Evolutionary conservation across 2,113 vertebrate genomes (phyloP).

Genomic region (Brienomyrus longianalis): DNA sequence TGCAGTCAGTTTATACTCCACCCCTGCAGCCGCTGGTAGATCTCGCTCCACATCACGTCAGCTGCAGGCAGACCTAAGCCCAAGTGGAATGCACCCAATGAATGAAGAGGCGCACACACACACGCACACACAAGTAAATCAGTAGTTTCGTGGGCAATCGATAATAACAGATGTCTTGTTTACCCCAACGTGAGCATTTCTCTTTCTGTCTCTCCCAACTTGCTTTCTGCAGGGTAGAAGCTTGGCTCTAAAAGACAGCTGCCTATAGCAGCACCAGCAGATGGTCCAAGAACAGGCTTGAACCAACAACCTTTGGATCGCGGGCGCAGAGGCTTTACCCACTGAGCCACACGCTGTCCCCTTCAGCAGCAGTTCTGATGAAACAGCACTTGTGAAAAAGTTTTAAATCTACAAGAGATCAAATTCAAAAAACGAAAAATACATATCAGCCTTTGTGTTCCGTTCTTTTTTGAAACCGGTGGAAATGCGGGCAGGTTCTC

Average conservation of each 20-base stretch:
- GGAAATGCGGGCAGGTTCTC: too few relatives aligned
- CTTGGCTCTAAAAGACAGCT: background rate
- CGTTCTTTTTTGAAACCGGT: too few relatives aligned
- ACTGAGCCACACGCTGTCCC: background rate
- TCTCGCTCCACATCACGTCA: too few relatives aligned
- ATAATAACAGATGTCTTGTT: background rate
- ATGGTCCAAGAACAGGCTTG: background rate
- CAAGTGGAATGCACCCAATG: background rate
- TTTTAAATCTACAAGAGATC: too few relatives aligned
- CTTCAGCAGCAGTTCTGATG: background rate
- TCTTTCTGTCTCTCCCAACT: fast-evolving
- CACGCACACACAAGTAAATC: background rate
- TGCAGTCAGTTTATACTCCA: too few relatives aligned
- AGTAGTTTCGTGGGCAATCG: background rate
- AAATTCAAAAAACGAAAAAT: too few relatives aligned
- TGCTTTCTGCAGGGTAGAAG: background rate
- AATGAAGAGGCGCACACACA: background rate
- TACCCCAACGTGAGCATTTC: background rate
- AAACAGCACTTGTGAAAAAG: background rate
- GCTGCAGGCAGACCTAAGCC: too few relatives aligned
- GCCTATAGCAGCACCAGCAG: too few relatives aligned
- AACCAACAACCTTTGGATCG: background rate
- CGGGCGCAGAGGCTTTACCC: background rate
- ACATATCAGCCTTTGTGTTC: too few relatives aligned
- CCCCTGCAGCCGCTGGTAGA: too few relatives aligned